Conservation (phyloP, 2,888 invertebrate species). For the Pristionchus entomophagus region DNA sequence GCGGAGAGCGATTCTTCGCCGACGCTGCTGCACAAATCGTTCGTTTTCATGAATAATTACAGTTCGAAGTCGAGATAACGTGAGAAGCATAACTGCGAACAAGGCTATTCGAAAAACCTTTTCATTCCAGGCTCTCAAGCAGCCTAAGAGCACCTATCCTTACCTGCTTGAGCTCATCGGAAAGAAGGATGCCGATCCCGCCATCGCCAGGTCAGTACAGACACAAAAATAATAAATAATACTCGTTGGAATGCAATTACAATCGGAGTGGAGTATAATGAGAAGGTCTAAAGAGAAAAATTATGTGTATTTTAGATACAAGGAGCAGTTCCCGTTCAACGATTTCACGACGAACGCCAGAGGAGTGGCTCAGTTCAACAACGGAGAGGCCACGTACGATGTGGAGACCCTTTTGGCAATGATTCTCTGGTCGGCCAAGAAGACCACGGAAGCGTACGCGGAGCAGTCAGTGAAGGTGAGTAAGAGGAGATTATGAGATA, state of each 20-base stretch:
- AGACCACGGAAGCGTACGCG: slow-evolving; percentile 87
- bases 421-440: slow-evolving; percentile 89
- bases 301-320: slow-evolving; percentile 79
- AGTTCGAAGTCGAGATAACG: background rate
- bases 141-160: slow-evolving; percentile 88
- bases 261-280: too few species aligned
- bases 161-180: slow-evolving; percentile 92
- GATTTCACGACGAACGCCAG: slow-evolving; percentile 11
- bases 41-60: background rate
- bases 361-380: background rate
- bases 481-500: background rate
- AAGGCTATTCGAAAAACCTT: too few species aligned
- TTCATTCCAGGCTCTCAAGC: slow-evolving; percentile 55
- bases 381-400: slow-evolving; percentile 51
- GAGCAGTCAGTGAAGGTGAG: slow-evolving; percentile 76
- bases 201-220: slow-evolving; percentile 81
- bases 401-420: slow-evolving; percentile 95
- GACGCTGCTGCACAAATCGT: slow-evolving; percentile 83
- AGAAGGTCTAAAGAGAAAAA: too few species aligned
- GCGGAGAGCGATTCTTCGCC: slow-evolving; percentile 91
- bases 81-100: background rate
- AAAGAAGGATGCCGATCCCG: slow-evolving; percentile 88
- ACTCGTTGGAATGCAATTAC: too few species aligned
- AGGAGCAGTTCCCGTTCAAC: slow-evolving; percentile 80
- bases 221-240: background rate